Conservation (phyloP, 2,113 vertebrate species). For the Gadus chalcogrammus region DNA sequence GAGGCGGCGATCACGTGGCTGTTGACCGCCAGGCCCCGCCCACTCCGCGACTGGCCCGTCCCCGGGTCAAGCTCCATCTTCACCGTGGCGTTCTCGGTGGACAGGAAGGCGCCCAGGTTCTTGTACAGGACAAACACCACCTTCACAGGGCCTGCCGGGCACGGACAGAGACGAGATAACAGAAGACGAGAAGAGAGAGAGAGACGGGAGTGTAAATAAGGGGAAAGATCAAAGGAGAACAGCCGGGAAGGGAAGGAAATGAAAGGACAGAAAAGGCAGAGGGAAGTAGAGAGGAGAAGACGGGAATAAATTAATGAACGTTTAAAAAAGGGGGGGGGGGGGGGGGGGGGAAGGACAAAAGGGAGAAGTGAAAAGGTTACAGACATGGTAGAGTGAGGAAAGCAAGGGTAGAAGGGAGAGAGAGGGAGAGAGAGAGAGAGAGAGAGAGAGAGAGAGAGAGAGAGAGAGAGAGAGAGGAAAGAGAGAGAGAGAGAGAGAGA, state of each 20-base stretch:
- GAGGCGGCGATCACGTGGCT: conserved; percentile 89
- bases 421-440: conserved; percentile 23
- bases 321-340: not conserved
- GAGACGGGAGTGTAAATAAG: not conserved
- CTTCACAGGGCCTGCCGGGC: conserved; percentile 84
- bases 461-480: conserved; percentile 26
- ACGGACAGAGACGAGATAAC: conserved; percentile 4
- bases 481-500: conserved; percentile 22
- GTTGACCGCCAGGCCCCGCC: conserved; percentile 81
- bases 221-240: not conserved
- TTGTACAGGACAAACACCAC: conserved; percentile 92
- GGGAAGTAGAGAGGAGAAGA: not conserved
- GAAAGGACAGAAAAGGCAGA: not conserved
- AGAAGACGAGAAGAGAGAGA: conserved; percentile 8
- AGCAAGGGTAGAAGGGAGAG: not conserved
- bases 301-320: not conserved
- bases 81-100: conserved; percentile 88
- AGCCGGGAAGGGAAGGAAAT: not conserved
- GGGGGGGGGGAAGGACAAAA: not conserved
- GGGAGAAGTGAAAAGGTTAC: conserved; percentile 9
- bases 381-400: conserved; percentile 13
- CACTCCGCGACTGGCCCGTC: conserved; percentile 34
- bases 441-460: conserved; percentile 12
- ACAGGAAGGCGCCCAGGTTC: conserved; percentile 87
- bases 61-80: conserved; percentile 80